Percentiles rank a stretch among this genome's conserved stretches.
phyloP scores from a whole-genome alignment of 2,888 invertebrate genomes.

The Celastrina argiolus region DNA sequence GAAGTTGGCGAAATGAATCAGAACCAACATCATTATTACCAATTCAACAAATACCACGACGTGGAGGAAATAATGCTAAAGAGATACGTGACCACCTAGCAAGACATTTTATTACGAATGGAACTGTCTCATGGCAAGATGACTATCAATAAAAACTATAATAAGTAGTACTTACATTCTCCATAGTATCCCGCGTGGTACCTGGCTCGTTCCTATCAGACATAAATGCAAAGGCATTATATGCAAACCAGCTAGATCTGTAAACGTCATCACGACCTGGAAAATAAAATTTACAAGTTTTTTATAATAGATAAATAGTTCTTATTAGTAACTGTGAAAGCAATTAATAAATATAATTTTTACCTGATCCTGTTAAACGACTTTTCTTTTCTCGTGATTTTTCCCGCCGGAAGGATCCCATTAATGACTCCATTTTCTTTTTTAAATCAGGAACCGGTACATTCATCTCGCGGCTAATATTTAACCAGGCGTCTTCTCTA shows the following conservation, averaged over 20 bases:
- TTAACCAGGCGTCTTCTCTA: conserved; percentile 37
- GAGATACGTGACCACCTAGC: conserved; percentile 28
- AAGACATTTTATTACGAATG: conserved; percentile 29
- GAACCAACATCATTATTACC: conserved; percentile 28
- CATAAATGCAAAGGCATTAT: conserved; percentile 35
- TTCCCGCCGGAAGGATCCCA: conserved; percentile 22
- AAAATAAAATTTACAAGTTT: conserved; percentile 27
- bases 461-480: conserved; percentile 24
- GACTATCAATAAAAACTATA: conserved; percentile 27
- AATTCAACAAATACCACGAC: conserved; percentile 26
- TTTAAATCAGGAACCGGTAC: no score
- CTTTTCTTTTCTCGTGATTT: conserved; percentile 25
- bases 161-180: conserved; percentile 24
- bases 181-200: conserved; percentile 28
- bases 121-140: conserved; percentile 28
- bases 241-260: conserved; percentile 30
- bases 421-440: conserved; percentile 16
- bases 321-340: conserved; percentile 3
- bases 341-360: conserved; percentile 6
- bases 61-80: conserved; percentile 27
- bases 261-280: conserved; percentile 30
- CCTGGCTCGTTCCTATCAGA: conserved; percentile 36
- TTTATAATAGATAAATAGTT: conserved; percentile 8
- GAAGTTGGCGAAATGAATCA: conserved; percentile 28
- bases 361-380: conserved; percentile 20